Conservation (phyloP, 2,888 invertebrate species). For the Agonum fuliginosum region DNA sequence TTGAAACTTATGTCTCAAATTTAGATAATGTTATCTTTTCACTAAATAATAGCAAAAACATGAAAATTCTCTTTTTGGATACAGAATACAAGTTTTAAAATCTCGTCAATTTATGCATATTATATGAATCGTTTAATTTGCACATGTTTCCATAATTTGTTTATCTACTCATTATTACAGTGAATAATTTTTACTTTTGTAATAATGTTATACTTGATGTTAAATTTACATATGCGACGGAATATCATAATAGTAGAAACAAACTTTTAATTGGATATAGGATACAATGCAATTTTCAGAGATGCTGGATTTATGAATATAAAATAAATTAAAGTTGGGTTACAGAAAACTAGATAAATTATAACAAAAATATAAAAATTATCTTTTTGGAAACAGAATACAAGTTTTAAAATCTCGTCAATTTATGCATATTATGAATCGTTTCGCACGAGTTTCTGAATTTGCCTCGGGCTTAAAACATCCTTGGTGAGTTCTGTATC, state of each 20-base stretch:
- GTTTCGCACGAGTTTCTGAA: constrained; percentile 27
- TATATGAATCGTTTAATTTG: too few relatives aligned
- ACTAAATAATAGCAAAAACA: too few relatives aligned
- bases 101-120: too few relatives aligned
- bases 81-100: too few relatives aligned
- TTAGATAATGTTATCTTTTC: too few relatives aligned
- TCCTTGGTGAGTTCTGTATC: constrained; percentile 15
- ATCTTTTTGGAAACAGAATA: background rate
- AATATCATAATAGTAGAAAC: too few relatives aligned
- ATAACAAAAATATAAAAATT: background rate
- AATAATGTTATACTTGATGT: too few relatives aligned
- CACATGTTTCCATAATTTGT: background rate
- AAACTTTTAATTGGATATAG: too few relatives aligned
- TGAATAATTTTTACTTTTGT: too few relatives aligned
- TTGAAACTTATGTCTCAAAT: too few relatives aligned
- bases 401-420: constrained; percentile 26
- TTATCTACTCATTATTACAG: background rate
- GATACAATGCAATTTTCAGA: background rate
- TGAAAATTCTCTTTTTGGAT: too few relatives aligned
- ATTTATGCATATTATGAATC: constrained; percentile 39
- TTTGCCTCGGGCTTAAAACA: background rate
- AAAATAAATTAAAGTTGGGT: background rate
- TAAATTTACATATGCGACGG: too few relatives aligned
- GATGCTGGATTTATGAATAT: background rate
- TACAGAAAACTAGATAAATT: background rate